These are phyloP conservation scores for Chydorus sphaericus DNA, from an alignment of 2,888 invertebrate genomes.

Conservation along the genomic window DNA sequence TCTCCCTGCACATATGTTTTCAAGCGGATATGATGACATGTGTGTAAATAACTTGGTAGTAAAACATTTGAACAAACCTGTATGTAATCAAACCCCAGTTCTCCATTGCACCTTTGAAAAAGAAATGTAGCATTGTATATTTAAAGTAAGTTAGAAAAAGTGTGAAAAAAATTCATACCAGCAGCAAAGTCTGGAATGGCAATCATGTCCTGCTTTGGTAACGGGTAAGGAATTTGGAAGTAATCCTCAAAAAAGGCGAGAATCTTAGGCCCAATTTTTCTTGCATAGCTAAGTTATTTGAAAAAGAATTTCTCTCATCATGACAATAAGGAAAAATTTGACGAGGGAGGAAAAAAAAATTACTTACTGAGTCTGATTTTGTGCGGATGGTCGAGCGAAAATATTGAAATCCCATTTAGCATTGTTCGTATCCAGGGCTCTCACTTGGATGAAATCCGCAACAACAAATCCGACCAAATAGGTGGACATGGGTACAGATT, in stretches of 20 bases:
- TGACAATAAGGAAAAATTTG: background rate
- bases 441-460: conserved; percentile 29
- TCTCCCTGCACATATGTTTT: conserved; percentile 34
- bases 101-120: conserved; percentile 50
- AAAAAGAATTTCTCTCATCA: background rate
- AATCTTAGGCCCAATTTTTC: conserved; percentile 40
- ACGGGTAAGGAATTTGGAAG: conserved; percentile 41
- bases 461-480: conserved; percentile 41
- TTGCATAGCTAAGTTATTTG: conserved; percentile 26
- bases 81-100: conserved; percentile 74
- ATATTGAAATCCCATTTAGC: conserved; percentile 9
- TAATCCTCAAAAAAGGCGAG: conserved; percentile 42
- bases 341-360: background rate
- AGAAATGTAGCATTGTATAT: background rate
- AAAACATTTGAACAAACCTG: conserved; percentile 29
- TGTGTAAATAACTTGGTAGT: background rate
- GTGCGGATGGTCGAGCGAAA: conserved; percentile 16
- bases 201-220: conserved; percentile 50
- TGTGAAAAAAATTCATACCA: background rate
- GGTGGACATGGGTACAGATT: conserved; percentile 43
- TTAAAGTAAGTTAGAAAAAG: background rate
- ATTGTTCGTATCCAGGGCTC: background rate
- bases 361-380: conserved; percentile 16
- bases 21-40: background rate
- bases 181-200: conserved; percentile 37